phyloP scores from a whole-genome alignment of 2,888 invertebrate species.

The Tenthredo distinguenda region DNA sequence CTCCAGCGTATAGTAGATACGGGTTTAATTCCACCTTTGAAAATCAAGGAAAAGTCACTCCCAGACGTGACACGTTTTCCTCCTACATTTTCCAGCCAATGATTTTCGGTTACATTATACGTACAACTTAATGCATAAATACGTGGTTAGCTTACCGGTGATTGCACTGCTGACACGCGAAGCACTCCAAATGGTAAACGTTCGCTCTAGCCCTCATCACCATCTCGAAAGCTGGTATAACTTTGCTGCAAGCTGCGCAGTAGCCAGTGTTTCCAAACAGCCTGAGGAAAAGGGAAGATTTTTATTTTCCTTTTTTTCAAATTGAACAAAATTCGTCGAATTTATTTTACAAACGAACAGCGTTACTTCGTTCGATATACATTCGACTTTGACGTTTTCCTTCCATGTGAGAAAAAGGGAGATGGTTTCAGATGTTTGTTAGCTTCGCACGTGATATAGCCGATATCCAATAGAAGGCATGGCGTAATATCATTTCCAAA shows the following conservation, averaged over 20 bases:
- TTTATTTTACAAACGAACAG: background rate
- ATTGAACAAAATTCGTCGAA: background rate
- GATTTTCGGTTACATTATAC: no score
- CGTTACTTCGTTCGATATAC: background rate
- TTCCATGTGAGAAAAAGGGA: background rate
- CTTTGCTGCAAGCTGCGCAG: constrained; percentile 95
- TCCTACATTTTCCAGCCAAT: background rate
- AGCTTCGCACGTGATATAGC: background rate
- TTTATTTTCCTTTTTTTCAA: background rate
- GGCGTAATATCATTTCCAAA: constrained; percentile 75
- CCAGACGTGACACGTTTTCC: background rate
- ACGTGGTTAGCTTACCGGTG: constrained; percentile 85
- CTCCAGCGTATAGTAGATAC: background rate
- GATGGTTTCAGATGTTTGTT: background rate
- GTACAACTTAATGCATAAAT: background rate
- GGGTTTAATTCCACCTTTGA: background rate
- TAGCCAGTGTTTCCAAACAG: constrained; percentile 94
- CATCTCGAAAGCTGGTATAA: constrained; percentile 97
- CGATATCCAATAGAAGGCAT: constrained; percentile 26
- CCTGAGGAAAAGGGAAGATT: constrained; percentile 79
- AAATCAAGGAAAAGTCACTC: background rate
- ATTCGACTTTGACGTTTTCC: background rate
- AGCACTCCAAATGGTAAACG: constrained; percentile 96
- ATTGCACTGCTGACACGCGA: constrained; percentile 96
- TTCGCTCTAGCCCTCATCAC: constrained; percentile 96